These are phyloP conservation scores for Aphyosemion australe DNA, from an alignment of 2,113 vertebrate genomes.

Conservation along the genomic window DNA sequence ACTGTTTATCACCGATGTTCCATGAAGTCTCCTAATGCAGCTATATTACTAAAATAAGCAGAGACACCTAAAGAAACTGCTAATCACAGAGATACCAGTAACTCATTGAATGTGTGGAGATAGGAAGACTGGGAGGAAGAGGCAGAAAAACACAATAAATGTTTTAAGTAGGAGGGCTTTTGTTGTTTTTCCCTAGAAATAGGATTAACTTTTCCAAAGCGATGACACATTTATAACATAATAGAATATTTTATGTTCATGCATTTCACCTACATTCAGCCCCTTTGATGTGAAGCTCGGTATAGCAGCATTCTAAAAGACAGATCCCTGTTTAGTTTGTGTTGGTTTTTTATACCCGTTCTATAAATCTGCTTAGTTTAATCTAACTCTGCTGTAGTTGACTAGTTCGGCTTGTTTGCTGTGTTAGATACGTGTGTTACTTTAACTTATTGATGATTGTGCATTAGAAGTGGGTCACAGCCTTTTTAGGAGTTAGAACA, in stretches of 20 bases:
- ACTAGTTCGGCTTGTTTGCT: too few relatives aligned
- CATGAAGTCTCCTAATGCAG: too few relatives aligned
- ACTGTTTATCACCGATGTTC: too few relatives aligned
- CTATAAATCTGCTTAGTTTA: not conserved
- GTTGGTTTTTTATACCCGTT: too few relatives aligned
- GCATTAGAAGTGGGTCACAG: too few relatives aligned
- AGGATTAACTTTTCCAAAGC: constrained; percentile 44
- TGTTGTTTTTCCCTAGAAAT: constrained; percentile 32
- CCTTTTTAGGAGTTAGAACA: too few relatives aligned
- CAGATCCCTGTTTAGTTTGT: not conserved
- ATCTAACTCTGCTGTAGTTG: not conserved
- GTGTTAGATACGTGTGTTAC: too few relatives aligned
- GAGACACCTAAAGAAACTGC: not conserved
- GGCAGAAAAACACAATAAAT: not conserved
- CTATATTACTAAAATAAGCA: too few relatives aligned
- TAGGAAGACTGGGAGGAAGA: constrained; percentile 3
- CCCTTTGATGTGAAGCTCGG: not conserved
- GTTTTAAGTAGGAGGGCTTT: not conserved
- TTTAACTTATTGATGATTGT: too few relatives aligned
- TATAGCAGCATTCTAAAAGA: not conserved
- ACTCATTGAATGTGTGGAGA: constrained; percentile 21
- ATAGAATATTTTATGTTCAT: constrained; percentile 1
- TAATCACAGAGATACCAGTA: not conserved
- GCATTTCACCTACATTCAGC: too few relatives aligned
- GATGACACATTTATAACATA: too few relatives aligned